These are phyloP conservation scores for Brachionus manjavacas DNA, from an alignment of 1,140 invertebrate species.

Conservation along the genomic window DNA sequence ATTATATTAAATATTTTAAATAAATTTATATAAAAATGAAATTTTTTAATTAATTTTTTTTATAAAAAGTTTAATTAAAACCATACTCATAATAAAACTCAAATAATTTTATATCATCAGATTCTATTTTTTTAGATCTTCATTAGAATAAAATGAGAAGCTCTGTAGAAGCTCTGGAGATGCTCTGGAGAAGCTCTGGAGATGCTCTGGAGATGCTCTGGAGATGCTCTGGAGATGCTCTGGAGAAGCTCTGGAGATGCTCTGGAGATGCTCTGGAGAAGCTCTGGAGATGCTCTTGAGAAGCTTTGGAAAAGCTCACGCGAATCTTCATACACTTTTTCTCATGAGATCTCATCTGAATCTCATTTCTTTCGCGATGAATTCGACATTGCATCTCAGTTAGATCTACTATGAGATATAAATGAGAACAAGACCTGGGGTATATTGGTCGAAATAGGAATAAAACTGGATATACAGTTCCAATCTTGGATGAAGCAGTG, in stretches of 20 bases:
- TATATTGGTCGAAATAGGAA: too few species aligned
- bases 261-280: not conserved
- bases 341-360: not conserved
- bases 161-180: not conserved
- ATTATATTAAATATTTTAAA: not conserved
- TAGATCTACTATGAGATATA: conserved; percentile 4
- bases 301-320: not conserved
- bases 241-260: not conserved
- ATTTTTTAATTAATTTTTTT: not conserved
- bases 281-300: not conserved
- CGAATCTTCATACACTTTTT: conserved; percentile 13
- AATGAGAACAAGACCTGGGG: not conserved
- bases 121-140: not conserved
- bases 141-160: not conserved
- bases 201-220: not conserved
- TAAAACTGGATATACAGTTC: too few species aligned
- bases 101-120: not conserved
- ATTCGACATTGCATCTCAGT: not conserved
- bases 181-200: not conserved
- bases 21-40: not conserved
- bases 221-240: not conserved
- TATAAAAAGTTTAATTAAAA: not conserved
- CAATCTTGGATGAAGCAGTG: too few species aligned
- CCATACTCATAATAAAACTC: not conserved
- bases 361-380: too few species aligned